Conservation (phyloP, 2,113 vertebrate species). For the Pseudopipra pipra region DNA sequence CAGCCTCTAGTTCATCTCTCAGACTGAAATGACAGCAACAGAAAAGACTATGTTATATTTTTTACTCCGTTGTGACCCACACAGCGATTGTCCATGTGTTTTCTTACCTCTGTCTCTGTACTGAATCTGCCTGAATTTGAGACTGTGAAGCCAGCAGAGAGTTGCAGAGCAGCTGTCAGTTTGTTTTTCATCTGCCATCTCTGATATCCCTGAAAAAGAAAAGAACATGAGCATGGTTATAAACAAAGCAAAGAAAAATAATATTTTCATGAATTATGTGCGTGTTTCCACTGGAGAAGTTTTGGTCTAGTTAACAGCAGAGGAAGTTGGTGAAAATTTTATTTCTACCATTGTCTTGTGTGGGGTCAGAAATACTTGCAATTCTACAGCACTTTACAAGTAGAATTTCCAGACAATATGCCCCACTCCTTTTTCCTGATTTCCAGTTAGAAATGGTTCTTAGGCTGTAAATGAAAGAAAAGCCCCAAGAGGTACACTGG, state of each 20-base stretch:
- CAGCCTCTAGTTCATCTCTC: background rate
- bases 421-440: background rate
- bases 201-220: background rate
- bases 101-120: background rate
- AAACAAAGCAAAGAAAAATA: background rate
- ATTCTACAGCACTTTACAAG: background rate
- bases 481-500: background rate
- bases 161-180: background rate
- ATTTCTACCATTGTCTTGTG: background rate
- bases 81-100: background rate
- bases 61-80: background rate
- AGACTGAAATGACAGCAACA: background rate
- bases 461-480: background rate
- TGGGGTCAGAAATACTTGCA: background rate
- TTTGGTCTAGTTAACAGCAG: background rate
- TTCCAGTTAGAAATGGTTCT: background rate
- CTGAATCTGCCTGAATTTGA: background rate
- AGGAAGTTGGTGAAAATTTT: background rate
- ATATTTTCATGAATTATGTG: background rate
- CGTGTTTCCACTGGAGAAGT: background rate
- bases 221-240: background rate
- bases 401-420: background rate
- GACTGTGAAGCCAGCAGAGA: background rate
- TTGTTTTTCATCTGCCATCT: background rate
- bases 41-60: background rate